Percentiles rank a stretch among this genome's conserved stretches.
These are phyloP conservation scores for Spatulosminthurus flaviceps DNA, from an alignment of 2,888 invertebrate species.

Conservation along the genomic window DNA sequence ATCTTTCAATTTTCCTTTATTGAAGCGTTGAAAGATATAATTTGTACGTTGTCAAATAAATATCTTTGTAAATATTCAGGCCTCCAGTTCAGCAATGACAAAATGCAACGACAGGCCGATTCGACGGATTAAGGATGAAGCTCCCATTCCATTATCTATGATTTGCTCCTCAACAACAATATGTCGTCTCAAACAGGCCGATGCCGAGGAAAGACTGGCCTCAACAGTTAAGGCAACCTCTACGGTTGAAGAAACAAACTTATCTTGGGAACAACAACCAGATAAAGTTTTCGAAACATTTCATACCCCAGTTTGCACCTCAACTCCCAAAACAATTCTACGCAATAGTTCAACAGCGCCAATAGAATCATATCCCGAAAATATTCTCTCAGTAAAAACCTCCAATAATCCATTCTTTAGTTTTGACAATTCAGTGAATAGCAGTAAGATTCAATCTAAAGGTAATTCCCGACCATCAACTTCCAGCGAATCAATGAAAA, in stretches of 20 bases:
- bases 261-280: not conserved
- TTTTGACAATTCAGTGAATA: not conserved
- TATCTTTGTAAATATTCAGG: no score
- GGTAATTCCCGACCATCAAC: not conserved
- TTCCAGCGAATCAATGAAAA: not conserved
- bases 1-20: no score
- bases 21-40: no score
- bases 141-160: conserved; percentile 43
- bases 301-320: not conserved
- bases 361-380: not conserved
- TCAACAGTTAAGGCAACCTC: no score
- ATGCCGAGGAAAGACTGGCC: no score
- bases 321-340: not conserved
- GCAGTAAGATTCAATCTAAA: not conserved
- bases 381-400: not conserved
- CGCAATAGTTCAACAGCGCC: not conserved
- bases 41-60: no score
- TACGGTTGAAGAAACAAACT: no score
- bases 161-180: not conserved
- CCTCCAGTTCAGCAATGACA: no score
- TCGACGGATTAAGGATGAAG: conserved; percentile 28
- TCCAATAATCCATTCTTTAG: not conserved
- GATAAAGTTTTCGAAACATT: not conserved
- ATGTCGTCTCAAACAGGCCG: not conserved
- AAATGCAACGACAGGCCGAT: not conserved